Base-by-base conservation (phyloP, 2,113 vertebrate genomes). In the Xyrauchen texanus region DNA sequence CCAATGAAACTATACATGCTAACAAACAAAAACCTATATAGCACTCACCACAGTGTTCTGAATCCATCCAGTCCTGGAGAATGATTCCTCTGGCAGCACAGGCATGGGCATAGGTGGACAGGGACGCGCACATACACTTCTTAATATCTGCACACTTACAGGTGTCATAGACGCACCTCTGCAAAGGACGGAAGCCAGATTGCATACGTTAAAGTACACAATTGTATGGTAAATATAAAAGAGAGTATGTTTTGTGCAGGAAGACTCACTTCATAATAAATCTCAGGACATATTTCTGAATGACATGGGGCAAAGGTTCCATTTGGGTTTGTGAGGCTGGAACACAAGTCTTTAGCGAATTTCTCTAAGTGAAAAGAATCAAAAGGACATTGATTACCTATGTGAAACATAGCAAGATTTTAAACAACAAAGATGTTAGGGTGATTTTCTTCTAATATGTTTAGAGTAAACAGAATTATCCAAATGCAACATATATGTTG, bases 161-260 rank as follows among this genome's bases (percentile, higher is more conserved):
- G 0, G 92, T 94, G 90, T 98, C 96, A 77, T 96, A 95, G 85
- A 95, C 86, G 70, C 97, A 99, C 83, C 90, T 91, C 97, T 99
- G 87, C 0, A 46, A n/a, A 75, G n/a, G 72, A 78, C 85, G 52
- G 3, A 34, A 34, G 21, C 0, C 0, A 0, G 3, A 15, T 7
- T n/a, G 0, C 5, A 58, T 2, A 58, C 5, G 6, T 57, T n/a
- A 0, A n/a, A 57, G 6, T 58, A 6, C n/a, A 11, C 13, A 15
- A 11, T 15, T 58, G 1, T 58, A 58, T 13, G n/a, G n/a, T 58
- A 7, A 6, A n/a, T 4, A 11, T 58, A 6, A 53, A 53, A 53
- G 5, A 13, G 13, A 9, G 13, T n/a, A n/a, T n/a, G n/a, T 44
- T 3, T 15, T n/a, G 15, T n/a, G 4, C 5, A 67, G 44, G 0